Percentiles rank a stretch among this genome's conserved stretches.
Evolutionary conservation across 2,113 vertebrate genomes (phyloP).

Genomic region (Ibidorhyncha struthersii): DNA sequence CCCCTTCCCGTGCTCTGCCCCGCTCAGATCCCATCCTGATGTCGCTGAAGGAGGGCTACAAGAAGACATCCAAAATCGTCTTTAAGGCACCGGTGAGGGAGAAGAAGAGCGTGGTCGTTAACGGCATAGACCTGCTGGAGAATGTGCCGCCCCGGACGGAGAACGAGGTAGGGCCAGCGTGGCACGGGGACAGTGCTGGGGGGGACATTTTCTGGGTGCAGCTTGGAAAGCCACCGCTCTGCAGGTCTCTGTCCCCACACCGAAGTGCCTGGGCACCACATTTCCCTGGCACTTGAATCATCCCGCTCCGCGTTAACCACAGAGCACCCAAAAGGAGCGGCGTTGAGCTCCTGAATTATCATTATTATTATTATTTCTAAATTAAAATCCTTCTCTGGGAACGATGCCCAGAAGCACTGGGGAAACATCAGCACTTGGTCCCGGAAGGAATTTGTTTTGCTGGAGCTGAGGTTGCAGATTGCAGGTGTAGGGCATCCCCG

Average conservation of each 20-base stretch:
- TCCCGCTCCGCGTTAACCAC: fast-evolving
- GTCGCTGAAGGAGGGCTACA: conserved; percentile 94
- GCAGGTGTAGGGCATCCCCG: fast-evolving
- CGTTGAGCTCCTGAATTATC: fast-evolving
- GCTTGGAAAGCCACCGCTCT: fast-evolving
- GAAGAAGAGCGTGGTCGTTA: conserved; percentile 92
- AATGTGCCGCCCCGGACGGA: conserved; percentile 95
- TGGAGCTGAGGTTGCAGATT: neutral
- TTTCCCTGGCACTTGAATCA: neutral
- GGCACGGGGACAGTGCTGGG: fast-evolving
- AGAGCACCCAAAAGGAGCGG: fast-evolving
- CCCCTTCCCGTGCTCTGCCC: fast-evolving
- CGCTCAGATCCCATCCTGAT: conserved; percentile 90
- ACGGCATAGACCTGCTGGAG: conserved; percentile 94
- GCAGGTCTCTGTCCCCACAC: neutral
- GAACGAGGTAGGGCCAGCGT: conserved; percentile 81
- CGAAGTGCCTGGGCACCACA: fast-evolving
- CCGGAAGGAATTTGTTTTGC: neutral
- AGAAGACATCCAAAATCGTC: conserved; percentile 83
- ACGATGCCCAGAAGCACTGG: fast-evolving
- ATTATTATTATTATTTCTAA: neutral
- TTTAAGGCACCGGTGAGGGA: conserved; percentile 92
- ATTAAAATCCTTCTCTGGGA: neutral
- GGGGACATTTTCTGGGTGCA: neutral
- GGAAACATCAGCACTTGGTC: neutral